Evolutionary conservation across 2,797 vertebrate genomes (phyloP).

Genomic region (Smutsia temminckii): DNA sequence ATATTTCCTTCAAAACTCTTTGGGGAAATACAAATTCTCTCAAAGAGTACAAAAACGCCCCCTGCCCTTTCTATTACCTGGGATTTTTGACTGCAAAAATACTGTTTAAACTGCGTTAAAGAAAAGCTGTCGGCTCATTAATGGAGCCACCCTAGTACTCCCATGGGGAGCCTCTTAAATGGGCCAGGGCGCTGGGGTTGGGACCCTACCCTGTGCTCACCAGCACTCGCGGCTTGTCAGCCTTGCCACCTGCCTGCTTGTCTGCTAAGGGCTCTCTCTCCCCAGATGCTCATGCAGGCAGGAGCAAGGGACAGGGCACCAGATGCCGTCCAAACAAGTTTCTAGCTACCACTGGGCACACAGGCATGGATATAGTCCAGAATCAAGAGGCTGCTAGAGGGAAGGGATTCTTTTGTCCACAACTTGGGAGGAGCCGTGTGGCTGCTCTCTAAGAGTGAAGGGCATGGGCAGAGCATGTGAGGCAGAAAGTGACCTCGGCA

Average conservation of each 20-base stretch:
- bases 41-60: neutral
- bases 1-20: neutral
- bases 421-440: neutral
- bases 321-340: neutral
- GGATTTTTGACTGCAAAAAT: neutral
- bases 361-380: neutral
- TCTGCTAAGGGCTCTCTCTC: neutral
- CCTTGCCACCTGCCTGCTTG: neutral
- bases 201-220: neutral
- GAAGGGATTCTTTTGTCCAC: neutral
- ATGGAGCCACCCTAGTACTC: neutral
- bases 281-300: neutral
- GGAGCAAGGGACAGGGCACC: neutral
- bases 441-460: neutral
- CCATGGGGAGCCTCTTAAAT: neutral
- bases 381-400: neutral
- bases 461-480: neutral
- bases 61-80: neutral
- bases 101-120: neutral
- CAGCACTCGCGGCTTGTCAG: neutral
- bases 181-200: no score
- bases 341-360: neutral
- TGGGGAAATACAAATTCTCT: constrained; percentile 10
- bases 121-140: neutral
- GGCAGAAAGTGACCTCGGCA: neutral